Conservation (phyloP, 2,113 vertebrate species). For the Pseudorasbora parva region DNA sequence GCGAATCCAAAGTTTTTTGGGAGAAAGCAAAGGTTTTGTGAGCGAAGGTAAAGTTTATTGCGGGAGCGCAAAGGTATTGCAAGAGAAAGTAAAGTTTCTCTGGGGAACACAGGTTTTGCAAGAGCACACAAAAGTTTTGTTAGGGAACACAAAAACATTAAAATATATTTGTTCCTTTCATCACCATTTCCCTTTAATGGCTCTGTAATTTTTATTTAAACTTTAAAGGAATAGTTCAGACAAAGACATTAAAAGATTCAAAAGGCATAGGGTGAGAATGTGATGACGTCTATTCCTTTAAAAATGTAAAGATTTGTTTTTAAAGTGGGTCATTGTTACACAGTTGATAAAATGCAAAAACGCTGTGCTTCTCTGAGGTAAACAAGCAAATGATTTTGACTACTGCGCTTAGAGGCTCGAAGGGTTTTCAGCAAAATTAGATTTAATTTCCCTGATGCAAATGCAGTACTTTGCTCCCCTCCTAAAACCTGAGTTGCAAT, state of each 20-base stretch:
- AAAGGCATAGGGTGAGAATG: not conserved
- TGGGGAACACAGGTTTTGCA: no score
- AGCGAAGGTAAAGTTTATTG: no score
- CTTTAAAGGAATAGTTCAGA: not conserved
- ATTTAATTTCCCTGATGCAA: not conserved
- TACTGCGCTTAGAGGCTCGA: not conserved
- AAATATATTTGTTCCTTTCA: no score
- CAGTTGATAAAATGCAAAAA: not conserved
- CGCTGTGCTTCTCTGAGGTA: not conserved
- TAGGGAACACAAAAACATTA: no score
- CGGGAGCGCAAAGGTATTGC: no score
- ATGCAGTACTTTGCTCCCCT: not conserved
- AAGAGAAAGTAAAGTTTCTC: no score
- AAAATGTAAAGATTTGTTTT: not conserved
- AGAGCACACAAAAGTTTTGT: no score
- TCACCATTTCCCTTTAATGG: no score
- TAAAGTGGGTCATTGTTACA: not conserved
- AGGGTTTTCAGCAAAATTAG: not conserved
- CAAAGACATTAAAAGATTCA: not conserved
- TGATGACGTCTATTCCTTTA: not conserved
- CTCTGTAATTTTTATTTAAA: not conserved
- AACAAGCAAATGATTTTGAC: slow-evolving; percentile 1
- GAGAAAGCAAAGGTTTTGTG: no score
- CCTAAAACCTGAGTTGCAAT: not conserved
- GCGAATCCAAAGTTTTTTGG: no score